Conservation (phyloP, 2,113 vertebrate genomes). For the Rostratula benghalensis region DNA sequence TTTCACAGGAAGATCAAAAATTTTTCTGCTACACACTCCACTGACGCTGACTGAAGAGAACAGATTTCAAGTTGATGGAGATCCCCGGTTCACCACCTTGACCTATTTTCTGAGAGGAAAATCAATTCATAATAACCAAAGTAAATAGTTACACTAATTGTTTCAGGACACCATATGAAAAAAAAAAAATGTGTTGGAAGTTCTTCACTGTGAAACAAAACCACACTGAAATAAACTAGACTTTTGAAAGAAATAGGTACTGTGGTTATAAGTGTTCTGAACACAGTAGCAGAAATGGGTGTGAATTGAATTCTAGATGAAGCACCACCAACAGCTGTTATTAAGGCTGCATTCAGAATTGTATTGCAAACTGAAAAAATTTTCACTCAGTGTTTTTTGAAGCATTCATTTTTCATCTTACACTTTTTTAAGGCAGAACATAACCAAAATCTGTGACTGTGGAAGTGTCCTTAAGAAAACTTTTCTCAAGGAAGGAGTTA, state of each 20-base stretch:
- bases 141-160: neutral
- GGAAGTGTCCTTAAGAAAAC: neutral
- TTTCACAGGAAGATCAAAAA: neutral
- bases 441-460: neutral
- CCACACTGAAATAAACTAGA: neutral
- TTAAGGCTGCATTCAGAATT: neutral
- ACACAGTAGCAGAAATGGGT: neutral
- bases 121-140: neutral
- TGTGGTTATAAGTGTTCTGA: neutral
- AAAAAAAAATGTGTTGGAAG: neutral
- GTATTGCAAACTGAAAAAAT: neutral
- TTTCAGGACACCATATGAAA: neutral
- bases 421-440: neutral
- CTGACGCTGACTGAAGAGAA: neutral
- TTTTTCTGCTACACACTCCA: fast-evolving
- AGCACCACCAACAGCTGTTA: neutral
- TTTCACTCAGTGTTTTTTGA: neutral
- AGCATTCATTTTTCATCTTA: neutral
- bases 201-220: neutral
- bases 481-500: neutral
- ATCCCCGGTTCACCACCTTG: neutral
- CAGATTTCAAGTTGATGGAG: neutral
- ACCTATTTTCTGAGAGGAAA: neutral
- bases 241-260: neutral
- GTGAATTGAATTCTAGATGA: neutral